These are phyloP conservation scores for Pollenia griseotomentosa DNA, from an alignment of 2,888 invertebrate species.

Conservation along the genomic window DNA sequence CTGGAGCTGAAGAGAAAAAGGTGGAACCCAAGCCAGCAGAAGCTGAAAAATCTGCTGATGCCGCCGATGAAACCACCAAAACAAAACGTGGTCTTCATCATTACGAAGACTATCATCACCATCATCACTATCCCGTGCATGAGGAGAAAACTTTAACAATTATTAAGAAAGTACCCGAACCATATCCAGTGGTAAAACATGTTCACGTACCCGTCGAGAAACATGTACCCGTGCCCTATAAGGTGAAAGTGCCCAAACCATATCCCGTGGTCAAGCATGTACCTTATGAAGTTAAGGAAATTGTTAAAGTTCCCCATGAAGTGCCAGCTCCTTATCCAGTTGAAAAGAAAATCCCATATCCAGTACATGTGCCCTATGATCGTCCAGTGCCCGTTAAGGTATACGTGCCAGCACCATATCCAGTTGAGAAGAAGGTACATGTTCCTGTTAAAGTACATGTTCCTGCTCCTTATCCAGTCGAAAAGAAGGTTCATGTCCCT, in stretches of 20 bases:
- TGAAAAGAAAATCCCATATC: constrained; percentile 90
- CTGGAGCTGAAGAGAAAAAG: constrained; percentile 84
- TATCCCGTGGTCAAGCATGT: constrained; percentile 89
- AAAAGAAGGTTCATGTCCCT: constrained; percentile 87
- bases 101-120: constrained; percentile 84
- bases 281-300: constrained; percentile 91
- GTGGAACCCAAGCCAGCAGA: constrained; percentile 78
- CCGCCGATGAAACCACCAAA: constrained; percentile 87
- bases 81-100: constrained; percentile 90
- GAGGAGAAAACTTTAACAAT: constrained; percentile 89
- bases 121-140: constrained; percentile 82
- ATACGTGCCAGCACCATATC: constrained; percentile 87
- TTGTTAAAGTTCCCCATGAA: constrained; percentile 91
- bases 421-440: constrained; percentile 89
- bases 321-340: constrained; percentile 92
- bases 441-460: constrained; percentile 90
- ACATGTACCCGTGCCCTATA: constrained; percentile 86
- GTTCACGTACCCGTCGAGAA: constrained; percentile 88
- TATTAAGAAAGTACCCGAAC: constrained; percentile 89
- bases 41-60: constrained; percentile 77
- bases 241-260: constrained; percentile 89
- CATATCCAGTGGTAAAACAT: constrained; percentile 88
- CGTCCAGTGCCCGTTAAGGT: constrained; percentile 91
- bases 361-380: constrained; percentile 90
- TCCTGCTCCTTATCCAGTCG: constrained; percentile 90